Evolutionary conservation across 2,797 vertebrate species (phyloP).

Genomic region (Bufotes viridis): DNA sequence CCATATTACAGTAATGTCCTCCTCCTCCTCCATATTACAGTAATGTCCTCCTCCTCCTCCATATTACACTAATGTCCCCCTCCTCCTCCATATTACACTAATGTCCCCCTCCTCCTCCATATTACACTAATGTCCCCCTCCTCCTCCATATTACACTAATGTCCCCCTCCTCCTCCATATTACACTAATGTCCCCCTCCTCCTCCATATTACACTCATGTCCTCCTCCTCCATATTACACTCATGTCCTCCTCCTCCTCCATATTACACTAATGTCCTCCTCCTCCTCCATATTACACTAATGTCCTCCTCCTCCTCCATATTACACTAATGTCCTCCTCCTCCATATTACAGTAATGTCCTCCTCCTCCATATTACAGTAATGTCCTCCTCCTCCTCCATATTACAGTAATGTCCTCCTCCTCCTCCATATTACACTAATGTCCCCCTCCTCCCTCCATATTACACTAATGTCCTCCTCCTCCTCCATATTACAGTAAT

Average conservation of each 20-base stretch:
- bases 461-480: background rate
- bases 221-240: background rate
- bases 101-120: too few relatives aligned
- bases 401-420: background rate
- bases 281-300: background rate
- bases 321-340: too few relatives aligned
- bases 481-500: too few relatives aligned
- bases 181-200: background rate
- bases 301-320: too few relatives aligned
- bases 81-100: too few relatives aligned
- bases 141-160: too few relatives aligned
- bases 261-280: background rate
- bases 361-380: constrained; percentile 9
- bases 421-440: background rate
- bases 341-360: background rate
- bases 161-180: too few relatives aligned
- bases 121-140: too few relatives aligned
- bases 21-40: too few relatives aligned
- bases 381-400: background rate
- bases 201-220: background rate
- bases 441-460: background rate
- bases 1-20: too few relatives aligned
- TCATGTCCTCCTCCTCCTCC: background rate
- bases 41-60: background rate
- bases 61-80: too few relatives aligned